These are phyloP conservation scores for Troides helena DNA, from an alignment of 2,888 invertebrate genomes.

Conservation along the genomic window DNA sequence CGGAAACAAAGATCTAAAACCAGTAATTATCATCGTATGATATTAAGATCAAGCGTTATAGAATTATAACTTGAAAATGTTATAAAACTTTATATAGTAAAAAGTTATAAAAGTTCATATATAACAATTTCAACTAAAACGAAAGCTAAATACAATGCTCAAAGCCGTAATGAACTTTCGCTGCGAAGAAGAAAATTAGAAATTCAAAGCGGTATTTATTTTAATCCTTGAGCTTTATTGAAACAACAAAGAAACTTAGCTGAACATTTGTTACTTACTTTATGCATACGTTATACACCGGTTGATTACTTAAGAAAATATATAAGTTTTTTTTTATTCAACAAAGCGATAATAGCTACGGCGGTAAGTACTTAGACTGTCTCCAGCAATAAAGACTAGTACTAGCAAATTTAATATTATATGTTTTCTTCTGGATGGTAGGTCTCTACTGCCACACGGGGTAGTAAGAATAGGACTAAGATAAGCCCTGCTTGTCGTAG, in stretches of 20 bases:
- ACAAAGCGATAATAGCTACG: no score
- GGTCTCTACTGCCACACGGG: no score
- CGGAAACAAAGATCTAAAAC: no score
- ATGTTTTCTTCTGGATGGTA: no score
- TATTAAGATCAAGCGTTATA: no score
- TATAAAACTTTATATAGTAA: not conserved
- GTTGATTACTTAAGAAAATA: not conserved
- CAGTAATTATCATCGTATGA: no score
- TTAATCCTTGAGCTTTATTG: not conserved
- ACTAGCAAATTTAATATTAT: no score
- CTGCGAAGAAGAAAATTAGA: not conserved
- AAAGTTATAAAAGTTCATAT: not conserved
- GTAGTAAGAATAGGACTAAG: no score
- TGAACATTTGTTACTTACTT: not conserved
- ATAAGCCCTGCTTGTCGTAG: no score
- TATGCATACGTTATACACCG: not conserved
- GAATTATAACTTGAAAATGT: no score
- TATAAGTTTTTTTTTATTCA: not conserved
- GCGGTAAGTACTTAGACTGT: no score
- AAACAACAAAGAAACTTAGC: slow-evolving; percentile 2
- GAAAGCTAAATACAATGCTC: not conserved
- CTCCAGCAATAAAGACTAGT: no score
- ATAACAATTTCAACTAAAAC: not conserved
- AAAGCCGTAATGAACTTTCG: not conserved
- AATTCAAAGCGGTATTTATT: slow-evolving; percentile 5